Conservation (phyloP, 2,797 vertebrate species). For the Halcyon badia region DNA sequence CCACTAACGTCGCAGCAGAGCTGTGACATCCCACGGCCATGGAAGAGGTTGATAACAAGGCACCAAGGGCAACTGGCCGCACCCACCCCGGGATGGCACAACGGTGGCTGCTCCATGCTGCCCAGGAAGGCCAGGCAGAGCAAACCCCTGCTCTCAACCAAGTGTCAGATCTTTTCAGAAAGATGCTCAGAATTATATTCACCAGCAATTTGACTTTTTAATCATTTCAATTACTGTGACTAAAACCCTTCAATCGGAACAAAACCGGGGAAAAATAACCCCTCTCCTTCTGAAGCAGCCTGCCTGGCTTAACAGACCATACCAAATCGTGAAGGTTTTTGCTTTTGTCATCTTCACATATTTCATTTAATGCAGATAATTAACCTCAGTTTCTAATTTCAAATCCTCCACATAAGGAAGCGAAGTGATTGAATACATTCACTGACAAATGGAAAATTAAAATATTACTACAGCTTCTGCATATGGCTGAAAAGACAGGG, state of each 20-base stretch:
- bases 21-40: not conserved
- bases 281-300: constrained; percentile 48
- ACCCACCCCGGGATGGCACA: rapidly evolving
- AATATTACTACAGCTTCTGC: constrained; percentile 63
- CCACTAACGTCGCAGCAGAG: not conserved
- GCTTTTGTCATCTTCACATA: constrained; percentile 64
- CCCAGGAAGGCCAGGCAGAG: not conserved
- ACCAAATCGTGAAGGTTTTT: constrained; percentile 62
- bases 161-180: constrained; percentile 6
- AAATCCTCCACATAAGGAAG: constrained; percentile 61
- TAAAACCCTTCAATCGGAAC: constrained; percentile 68
- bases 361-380: constrained; percentile 74
- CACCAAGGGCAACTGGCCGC: not conserved
- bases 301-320: constrained; percentile 64
- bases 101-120: rapidly evolving
- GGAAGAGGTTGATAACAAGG: not conserved
- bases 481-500: constrained; percentile 32
- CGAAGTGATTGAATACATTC: constrained; percentile 31
- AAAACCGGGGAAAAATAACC: constrained; percentile 57
- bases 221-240: constrained; percentile 75
- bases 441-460: constrained; percentile 71
- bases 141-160: not conserved
- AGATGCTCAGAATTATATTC: constrained; percentile 47
- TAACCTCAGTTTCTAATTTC: constrained; percentile 76
- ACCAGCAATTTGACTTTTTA: constrained; percentile 68